Evolutionary conservation across 2,797 vertebrate genomes (phyloP), one percentile per base, ranked within the genome.

Genomic region (Sardinella longiceps): DNA sequence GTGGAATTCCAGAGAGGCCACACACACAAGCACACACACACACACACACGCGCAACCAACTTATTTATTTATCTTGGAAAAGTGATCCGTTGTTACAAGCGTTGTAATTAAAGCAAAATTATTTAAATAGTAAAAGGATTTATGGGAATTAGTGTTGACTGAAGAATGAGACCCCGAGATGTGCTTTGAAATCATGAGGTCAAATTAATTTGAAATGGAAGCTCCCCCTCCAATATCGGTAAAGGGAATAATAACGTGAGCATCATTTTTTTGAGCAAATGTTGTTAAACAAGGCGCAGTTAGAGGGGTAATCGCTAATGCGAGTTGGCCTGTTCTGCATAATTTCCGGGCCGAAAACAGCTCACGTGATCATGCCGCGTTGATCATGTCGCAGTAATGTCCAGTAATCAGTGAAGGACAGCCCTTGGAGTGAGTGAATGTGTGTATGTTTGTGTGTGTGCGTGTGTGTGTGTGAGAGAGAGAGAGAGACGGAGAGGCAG

Each of bases 11-110:
- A 92, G 90, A 87, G 94, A 95, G 94, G 90, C 91, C 93, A 89
- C 46, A 48, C 46, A 48, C 46, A 46, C 46, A 48, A 7, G 12
- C 46, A 46, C 45, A 46, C 45, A 46, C 45, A 46, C 45, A 11
- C 45, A 11, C 45, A 12, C 46, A 12, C 46, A 48, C 46, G 12
- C 43, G 7, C 43, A 90, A 4, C 90, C 87, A 91, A 92, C 88
- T 93, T 96, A 95, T 96, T 95, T 95, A 95, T 96, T 95, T 95
- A 94, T 94, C 92, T 95, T 86, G 81, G 87, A 89, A 60, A 60
- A 86, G 89, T 70, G 90, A 86, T 93, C 93, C 90, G 89, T 93
- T 95, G 92, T 94, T 94, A 92, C 89, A 87, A 88, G 81, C 84
- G 88, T 92, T 93, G 92, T 94, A 95, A 95, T 95, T 95, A 94